Percentiles rank a stretch among this genome's conserved stretches.
Conservation (phyloP, 1,140 invertebrate genomes). For the Oryzaephilus surinamensis region DNA sequence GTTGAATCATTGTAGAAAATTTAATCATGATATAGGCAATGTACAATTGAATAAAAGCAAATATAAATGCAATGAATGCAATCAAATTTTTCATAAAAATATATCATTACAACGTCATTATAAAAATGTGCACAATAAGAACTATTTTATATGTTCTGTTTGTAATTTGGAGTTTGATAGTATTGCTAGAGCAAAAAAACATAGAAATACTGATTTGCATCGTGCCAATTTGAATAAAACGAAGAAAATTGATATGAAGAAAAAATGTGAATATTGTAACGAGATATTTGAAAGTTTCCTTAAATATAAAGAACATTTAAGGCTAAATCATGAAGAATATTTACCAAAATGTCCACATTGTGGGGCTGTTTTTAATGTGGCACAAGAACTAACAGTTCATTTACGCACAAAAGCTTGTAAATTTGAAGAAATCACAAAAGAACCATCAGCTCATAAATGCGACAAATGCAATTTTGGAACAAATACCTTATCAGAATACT, state of each 20-base stretch:
- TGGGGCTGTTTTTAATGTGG: constrained; percentile 51
- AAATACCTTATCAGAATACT: constrained; percentile 45
- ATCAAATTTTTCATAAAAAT: constrained; percentile 45
- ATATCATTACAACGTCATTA: constrained; percentile 56
- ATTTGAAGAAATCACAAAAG: constrained; percentile 26
- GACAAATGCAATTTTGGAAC: constrained; percentile 38
- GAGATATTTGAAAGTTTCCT: constrained; percentile 42
- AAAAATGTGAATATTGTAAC: constrained; percentile 51
- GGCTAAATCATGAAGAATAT: constrained; percentile 47
- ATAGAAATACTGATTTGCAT: constrained; percentile 47
- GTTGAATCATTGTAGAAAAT: constrained; percentile 47
- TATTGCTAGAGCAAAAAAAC: constrained; percentile 49
- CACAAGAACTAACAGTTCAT: constrained; percentile 62
- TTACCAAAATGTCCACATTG: constrained; percentile 54
- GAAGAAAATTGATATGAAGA: constrained; percentile 27
- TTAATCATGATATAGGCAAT: constrained; percentile 37
- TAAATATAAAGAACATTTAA: constrained; percentile 54
- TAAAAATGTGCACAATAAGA: constrained; percentile 42
- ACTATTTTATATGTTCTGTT: constrained; percentile 53
- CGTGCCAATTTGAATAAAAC: constrained; percentile 25
- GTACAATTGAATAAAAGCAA: constrained; percentile 10
- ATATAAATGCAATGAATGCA: constrained; percentile 44
- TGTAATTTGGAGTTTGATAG: constrained; percentile 54
- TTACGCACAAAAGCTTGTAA: constrained; percentile 46
- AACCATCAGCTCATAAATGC: too few relatives aligned